phyloP scores from a whole-genome alignment of 2,113 vertebrate species.

The Kobus ellipsiprymnus region DNA sequence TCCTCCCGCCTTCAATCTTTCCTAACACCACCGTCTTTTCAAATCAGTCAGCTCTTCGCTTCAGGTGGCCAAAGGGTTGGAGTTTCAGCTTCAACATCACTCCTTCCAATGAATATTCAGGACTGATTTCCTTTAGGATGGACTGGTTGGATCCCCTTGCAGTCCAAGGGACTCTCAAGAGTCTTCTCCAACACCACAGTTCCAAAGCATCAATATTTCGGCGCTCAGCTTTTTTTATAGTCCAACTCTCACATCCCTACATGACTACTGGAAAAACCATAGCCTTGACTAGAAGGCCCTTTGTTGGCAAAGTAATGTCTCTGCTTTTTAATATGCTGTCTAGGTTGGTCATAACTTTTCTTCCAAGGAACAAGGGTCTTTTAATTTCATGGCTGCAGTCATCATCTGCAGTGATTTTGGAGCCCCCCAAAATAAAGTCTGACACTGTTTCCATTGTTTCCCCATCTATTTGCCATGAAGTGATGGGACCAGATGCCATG shows the following conservation, averaged over 20 bases:
- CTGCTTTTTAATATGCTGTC: not conserved
- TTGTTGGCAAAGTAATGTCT: not conserved
- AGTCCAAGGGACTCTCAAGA: not conserved
- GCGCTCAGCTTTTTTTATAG: fast-evolving
- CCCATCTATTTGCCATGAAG: not conserved
- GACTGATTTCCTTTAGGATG: not conserved
- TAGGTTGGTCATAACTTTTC: not conserved
- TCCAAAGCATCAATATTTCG: not conserved
- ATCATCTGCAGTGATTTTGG: not conserved
- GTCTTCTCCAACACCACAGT: not conserved
- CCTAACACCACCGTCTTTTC: not conserved
- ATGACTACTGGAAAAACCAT: not conserved
- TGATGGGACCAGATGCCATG: not conserved
- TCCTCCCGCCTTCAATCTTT: not conserved
- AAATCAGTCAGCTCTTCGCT: not conserved
- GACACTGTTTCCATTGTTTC: not conserved
- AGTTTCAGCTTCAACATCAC: not conserved
- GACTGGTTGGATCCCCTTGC: not conserved
- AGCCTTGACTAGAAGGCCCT: not conserved
- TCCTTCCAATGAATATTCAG: not conserved
- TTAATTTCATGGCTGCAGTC: not conserved
- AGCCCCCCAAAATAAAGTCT: not conserved
- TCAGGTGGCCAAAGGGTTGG: not conserved
- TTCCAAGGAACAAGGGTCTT: not conserved
- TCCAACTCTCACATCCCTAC: not conserved